Evolutionary conservation across 2,888 invertebrate genomes (phyloP).

Genomic region (Nemotelus pantherinus): DNA sequence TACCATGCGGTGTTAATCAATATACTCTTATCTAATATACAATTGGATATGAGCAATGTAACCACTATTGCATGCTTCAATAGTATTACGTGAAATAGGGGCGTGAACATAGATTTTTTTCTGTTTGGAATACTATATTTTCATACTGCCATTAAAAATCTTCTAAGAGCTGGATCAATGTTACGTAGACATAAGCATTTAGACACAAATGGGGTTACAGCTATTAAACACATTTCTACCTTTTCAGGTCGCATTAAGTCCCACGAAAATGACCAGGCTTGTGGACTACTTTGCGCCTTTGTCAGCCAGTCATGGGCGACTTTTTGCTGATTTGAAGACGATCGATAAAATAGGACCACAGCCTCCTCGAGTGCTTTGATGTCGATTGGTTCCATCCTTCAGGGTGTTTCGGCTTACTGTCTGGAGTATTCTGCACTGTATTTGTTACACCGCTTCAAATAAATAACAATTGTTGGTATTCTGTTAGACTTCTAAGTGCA

Average conservation of each 20-base stretch:
- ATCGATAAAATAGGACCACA: constrained; percentile 63
- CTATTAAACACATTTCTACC: constrained; percentile 66
- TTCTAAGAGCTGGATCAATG: too few species aligned
- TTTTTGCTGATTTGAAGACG: constrained; percentile 72
- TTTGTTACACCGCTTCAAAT: background rate
- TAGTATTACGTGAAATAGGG: too few species aligned
- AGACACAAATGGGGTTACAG: too few species aligned
- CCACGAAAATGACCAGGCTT: constrained; percentile 95
- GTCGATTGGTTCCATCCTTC: constrained; percentile 60
- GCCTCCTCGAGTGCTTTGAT: constrained; percentile 62
- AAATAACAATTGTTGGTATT: background rate
- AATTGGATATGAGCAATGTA: too few species aligned
- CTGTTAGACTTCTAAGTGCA: background rate
- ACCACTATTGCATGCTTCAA: too few species aligned
- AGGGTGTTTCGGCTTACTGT: background rate
- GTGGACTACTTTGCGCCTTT: constrained; percentile 82
- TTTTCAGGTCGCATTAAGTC: constrained; percentile 83
- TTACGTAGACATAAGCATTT: too few species aligned
- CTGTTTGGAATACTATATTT: too few species aligned
- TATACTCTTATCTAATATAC: too few species aligned
- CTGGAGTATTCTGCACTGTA: constrained; percentile 3
- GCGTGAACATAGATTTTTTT: too few species aligned
- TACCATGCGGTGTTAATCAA: too few species aligned
- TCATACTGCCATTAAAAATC: too few species aligned
- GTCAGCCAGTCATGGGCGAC: constrained; percentile 88